These are phyloP conservation scores for Drosophila austrosaltans DNA, from an alignment of 2,888 invertebrate genomes.

Conservation along the genomic window DNA sequence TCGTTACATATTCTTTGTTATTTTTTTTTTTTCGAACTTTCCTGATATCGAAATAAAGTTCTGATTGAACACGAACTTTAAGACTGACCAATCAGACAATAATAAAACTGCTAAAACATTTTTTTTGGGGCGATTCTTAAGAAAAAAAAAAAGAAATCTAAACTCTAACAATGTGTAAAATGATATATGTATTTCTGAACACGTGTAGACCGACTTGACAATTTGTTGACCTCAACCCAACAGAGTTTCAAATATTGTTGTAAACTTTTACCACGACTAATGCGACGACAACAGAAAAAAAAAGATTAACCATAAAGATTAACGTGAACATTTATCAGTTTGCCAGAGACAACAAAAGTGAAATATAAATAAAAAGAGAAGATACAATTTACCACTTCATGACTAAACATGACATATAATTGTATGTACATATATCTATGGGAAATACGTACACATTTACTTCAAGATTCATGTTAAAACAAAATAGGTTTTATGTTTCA, in stretches of 20 bases:
- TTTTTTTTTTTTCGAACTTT: no score
- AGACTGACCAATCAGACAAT: not conserved
- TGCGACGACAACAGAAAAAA: constrained; percentile 45
- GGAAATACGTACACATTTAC: constrained; percentile 13
- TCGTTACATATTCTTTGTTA: no score
- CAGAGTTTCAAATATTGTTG: constrained; percentile 49
- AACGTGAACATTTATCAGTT: constrained; percentile 63
- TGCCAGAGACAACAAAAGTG: constrained; percentile 26
- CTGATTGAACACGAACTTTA: not conserved
- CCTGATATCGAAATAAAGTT: not conserved
- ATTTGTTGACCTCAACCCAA: constrained; percentile 66
- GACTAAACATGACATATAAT: constrained; percentile 11
- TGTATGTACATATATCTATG: not conserved
- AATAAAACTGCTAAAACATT: not conserved
- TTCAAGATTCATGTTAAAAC: constrained; percentile 12
- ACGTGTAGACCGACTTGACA: constrained; percentile 43
- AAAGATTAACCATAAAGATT: constrained; percentile 59
- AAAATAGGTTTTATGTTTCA: not conserved
- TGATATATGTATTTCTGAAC: constrained; percentile 36
- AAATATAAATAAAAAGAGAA: constrained; percentile 1
- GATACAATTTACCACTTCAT: constrained; percentile 11
- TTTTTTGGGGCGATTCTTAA: not conserved
- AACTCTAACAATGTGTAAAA: constrained; percentile 9
- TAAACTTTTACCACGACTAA: constrained; percentile 35
- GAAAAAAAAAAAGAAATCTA: constrained; percentile 12